Base-by-base conservation (phyloP, 2,113 vertebrate genomes). In the Dipodomys spectabilis region DNA sequence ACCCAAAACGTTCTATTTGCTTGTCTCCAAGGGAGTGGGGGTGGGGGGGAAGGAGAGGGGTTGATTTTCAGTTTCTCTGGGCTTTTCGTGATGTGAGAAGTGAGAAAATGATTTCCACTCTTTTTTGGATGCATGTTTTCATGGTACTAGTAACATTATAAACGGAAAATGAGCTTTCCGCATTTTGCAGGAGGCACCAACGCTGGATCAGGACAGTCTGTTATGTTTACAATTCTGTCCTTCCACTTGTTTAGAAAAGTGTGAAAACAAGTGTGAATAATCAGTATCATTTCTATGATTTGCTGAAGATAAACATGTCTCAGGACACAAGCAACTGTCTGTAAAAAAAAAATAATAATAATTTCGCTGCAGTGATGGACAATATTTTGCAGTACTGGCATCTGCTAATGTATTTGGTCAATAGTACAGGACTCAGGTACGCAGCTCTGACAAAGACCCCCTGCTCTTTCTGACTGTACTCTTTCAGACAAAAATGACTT, bases 281-380 rank as follows among this genome's bases (percentile, higher is more conserved):
- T 93, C 88, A 88, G 92, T 23, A 79, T 84, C 84, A 53, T 80
- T 74, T 83, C 67, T 75, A 39, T 91, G 92, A 95, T 80, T 91
- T 73, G 53, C 83, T 80, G 74, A 91, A 67, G 82, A 95, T 83
- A 84, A 87, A 91, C 83, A 82, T 83, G 83, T 88, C 83, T 86
- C 10, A 3, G 83, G 67, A 87, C 78, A 67, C 32, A 57, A 68
- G 25, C 71, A 72, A 83, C 57, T 93, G 45, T 77, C 78, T 72
- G 28, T 84, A 69, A 69, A 80, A 16, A 62, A n/a, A 84, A 91
- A 82, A 60, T 69, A 80, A 39, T 39, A 95, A 64, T 88, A 79
- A 95, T 80, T 57, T 68, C 39, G 35, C 20, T 28, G 60, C 25
- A 60, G 25, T 88, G 84, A 93, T 69, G 87, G 83, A 75, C 72